These are phyloP conservation scores for Eupithecia insigniata DNA, from an alignment of 2,888 invertebrate species.

Conservation along the genomic window DNA sequence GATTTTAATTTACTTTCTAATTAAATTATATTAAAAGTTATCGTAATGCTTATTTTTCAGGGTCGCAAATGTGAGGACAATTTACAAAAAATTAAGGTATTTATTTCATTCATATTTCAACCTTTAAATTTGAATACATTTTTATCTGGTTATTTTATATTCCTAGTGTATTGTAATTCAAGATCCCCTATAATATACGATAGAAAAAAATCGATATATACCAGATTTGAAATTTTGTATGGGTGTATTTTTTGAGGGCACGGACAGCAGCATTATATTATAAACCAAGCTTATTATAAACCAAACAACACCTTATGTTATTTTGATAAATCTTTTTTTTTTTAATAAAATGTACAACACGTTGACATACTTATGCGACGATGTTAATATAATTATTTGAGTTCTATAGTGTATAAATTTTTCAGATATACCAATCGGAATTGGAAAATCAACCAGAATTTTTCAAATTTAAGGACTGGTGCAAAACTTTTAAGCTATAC, in stretches of 20 bases:
- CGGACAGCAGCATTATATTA: no score
- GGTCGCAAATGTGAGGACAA: slow-evolving; percentile 10
- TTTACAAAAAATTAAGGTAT: slow-evolving; percentile 22
- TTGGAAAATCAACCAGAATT: slow-evolving; percentile 88
- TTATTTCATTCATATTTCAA: neutral
- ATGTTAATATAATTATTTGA: neutral
- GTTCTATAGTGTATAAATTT: slow-evolving; percentile 13
- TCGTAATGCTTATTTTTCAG: slow-evolving; percentile 12
- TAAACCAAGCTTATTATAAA: no score
- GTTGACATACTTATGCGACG: no score
- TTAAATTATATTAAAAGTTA: no score
- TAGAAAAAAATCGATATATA: no score
- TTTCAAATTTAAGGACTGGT: slow-evolving; percentile 86
- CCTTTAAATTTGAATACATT: neutral
- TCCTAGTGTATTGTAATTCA: neutral
- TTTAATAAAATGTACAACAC: no score
- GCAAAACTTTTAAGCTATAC: slow-evolving; percentile 85
- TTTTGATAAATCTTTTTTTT: no score
- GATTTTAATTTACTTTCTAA: no score
- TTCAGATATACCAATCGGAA: slow-evolving; percentile 86
- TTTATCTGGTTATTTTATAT: neutral
- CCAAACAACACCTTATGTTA: no score
- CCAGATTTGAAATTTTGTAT: no score
- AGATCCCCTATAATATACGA: no score
- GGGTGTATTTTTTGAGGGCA: no score